Evolutionary conservation across 2,113 vertebrate species (phyloP).

Genomic region (Sinocyclocheilus anshuiensis): DNA sequence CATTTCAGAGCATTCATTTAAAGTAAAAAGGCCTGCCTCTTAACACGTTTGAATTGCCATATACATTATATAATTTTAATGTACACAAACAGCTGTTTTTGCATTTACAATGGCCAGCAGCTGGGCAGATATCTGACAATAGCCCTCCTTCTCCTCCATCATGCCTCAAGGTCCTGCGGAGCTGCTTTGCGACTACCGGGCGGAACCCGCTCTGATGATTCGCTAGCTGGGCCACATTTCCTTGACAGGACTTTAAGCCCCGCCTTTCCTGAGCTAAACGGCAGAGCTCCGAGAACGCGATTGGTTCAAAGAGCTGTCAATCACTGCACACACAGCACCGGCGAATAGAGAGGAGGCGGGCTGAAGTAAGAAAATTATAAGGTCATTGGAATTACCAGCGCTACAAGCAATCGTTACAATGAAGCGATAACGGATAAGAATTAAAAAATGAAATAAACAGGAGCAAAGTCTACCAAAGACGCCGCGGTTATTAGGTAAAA

Average conservation of each 20-base stretch:
- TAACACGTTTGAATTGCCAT: not conserved
- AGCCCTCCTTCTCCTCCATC: slow-evolving; percentile 4
- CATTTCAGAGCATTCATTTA: not conserved
- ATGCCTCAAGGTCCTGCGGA: slow-evolving; percentile 48
- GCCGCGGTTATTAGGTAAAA: slow-evolving; percentile 26
- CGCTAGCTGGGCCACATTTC: slow-evolving; percentile 65
- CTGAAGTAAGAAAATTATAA: slow-evolving; percentile 76
- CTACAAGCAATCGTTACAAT: slow-evolving; percentile 60
- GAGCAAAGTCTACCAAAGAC: slow-evolving; percentile 64
- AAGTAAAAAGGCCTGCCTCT: not conserved
- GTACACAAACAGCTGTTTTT: slow-evolving; percentile 5
- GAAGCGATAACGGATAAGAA: slow-evolving; percentile 53
- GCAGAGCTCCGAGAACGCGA: not conserved
- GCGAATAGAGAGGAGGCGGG: slow-evolving; percentile 69
- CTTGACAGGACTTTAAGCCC: slow-evolving; percentile 56
- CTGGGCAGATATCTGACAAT: not conserved
- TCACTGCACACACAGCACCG: slow-evolving; percentile 55
- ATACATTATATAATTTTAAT: not conserved
- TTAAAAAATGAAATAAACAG: slow-evolving; percentile 60
- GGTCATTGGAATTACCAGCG: slow-evolving; percentile 80
- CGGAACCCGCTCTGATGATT: slow-evolving; percentile 43
- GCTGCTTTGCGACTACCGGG: slow-evolving; percentile 48
- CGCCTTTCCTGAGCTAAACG: slow-evolving; percentile 56
- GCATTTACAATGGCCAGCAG: not conserved
- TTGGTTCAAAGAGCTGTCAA: slow-evolving; percentile 62